A percentile compares a stretch with the other conserved stretches of the same genome.
Conservation (phyloP, 2,888 invertebrate genomes). For the Aphrophora alni region DNA sequence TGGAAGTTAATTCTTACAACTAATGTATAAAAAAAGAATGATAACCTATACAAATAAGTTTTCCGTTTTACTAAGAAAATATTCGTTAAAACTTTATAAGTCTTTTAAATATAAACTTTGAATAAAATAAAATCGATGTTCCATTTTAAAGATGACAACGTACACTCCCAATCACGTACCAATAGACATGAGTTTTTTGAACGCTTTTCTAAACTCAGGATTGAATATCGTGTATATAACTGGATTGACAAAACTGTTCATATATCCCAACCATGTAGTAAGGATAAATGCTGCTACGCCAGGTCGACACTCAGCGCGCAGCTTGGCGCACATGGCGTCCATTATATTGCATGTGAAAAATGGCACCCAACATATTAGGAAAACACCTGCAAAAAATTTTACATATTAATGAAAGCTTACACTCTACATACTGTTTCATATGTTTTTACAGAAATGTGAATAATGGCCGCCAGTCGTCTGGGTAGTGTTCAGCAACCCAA, state of each 20-base stretch:
- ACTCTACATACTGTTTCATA: background rate
- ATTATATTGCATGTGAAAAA: conserved; percentile 98
- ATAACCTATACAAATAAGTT: too few species aligned
- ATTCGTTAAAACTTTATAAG: too few species aligned
- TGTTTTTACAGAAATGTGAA: background rate
- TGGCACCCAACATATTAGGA: conserved; percentile 98
- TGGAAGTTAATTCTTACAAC: too few species aligned
- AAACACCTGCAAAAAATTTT: conserved; percentile 81
- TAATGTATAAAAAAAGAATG: too few species aligned
- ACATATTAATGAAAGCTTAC: conserved; percentile 44
- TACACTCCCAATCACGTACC: conserved; percentile 55
- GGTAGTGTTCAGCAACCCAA: too few species aligned
- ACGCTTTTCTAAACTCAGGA: conserved; percentile 97
- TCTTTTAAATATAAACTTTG: too few species aligned
- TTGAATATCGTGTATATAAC: conserved; percentile 96
- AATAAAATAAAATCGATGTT: too few species aligned
- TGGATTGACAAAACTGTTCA: conserved; percentile 93
- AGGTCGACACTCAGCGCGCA: conserved; percentile 78
- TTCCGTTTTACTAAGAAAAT: too few species aligned
- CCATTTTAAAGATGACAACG: background rate
- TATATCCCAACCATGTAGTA: conserved; percentile 98
- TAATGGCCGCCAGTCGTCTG: background rate
- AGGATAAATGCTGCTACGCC: conserved; percentile 90
- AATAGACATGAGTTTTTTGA: conserved; percentile 87
- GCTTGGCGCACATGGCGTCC: conserved; percentile 94